Percentiles rank a stretch among this genome's conserved stretches.
phyloP scores from a whole-genome alignment of 2,113 vertebrate species.

The Perca fluviatilis region DNA sequence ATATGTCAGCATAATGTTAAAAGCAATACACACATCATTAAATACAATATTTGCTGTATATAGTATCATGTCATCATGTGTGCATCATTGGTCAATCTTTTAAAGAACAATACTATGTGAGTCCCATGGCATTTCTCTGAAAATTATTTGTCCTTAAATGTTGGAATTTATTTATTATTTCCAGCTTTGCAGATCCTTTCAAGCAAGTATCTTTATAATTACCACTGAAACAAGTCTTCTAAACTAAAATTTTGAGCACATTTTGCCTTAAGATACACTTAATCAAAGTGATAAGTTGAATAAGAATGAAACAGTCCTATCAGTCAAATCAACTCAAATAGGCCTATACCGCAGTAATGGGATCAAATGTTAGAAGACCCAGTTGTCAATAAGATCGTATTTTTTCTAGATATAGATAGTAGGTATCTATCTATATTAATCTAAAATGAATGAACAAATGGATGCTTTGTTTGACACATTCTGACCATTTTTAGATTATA shows the following conservation, averaged over 20 bases:
- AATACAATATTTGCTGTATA: conserved; percentile 15
- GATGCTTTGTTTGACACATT: not conserved
- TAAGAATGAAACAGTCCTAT: not conserved
- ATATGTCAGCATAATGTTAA: conserved; percentile 28
- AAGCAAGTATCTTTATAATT: not conserved
- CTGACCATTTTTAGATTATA: not conserved
- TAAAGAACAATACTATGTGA: conserved; percentile 1
- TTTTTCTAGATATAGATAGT: not conserved
- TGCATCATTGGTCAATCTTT: not conserved
- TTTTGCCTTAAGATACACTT: not conserved
- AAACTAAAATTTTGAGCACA: not conserved
- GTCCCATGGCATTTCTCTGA: not conserved
- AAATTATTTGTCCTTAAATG: not conserved
- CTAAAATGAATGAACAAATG: conserved; percentile 19
- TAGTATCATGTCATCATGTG: conserved; percentile 13
- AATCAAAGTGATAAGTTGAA: not conserved
- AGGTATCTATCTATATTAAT: not conserved
- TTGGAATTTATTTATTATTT: not conserved
- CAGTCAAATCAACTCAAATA: conserved; percentile 8
- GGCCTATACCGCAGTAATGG: not conserved
- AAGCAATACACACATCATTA: conserved; percentile 45
- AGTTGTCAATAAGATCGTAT: not conserved
- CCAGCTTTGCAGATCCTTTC: not conserved
- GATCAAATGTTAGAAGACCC: not conserved
- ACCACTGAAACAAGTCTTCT: not conserved